Conservation (phyloP, 2,797 vertebrate genomes). For the Paratrypauchen microcephalus region DNA sequence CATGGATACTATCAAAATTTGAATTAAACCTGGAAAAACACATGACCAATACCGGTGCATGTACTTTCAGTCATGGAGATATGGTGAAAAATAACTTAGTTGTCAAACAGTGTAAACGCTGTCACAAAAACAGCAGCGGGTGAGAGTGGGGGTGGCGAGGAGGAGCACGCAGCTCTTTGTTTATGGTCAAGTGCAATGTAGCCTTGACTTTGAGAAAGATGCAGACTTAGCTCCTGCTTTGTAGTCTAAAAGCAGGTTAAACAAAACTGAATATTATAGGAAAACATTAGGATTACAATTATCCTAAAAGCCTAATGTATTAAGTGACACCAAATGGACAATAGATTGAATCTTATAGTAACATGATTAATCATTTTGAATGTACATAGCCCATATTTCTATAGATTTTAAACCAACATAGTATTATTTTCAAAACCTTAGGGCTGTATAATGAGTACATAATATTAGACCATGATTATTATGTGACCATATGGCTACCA, state of each 20-base stretch:
- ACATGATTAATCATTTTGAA: background rate
- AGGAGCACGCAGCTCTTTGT: slow-evolving; percentile 40
- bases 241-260: background rate
- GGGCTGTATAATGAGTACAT: background rate
- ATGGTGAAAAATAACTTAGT: slow-evolving; percentile 5
- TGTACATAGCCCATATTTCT: background rate
- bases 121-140: slow-evolving; percentile 19
- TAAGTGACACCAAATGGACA: background rate
- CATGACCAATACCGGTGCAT: slow-evolving; percentile 21
- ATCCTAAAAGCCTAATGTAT: background rate
- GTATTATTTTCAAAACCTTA: background rate
- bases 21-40: slow-evolving; percentile 29
- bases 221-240: slow-evolving; percentile 9
- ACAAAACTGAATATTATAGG: background rate
- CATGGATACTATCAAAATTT: slow-evolving; percentile 31
- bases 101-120: slow-evolving; percentile 7
- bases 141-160: slow-evolving; percentile 23
- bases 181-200: slow-evolving; percentile 32
- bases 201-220: slow-evolving; percentile 9
- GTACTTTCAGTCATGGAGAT: slow-evolving; percentile 10
- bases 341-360: background rate
- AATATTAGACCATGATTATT: background rate
- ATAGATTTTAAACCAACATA: background rate
- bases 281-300: background rate
- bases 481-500: background rate